phyloP scores from a whole-genome alignment of 2,797 vertebrate genomes.

The Chelonia mydas region DNA sequence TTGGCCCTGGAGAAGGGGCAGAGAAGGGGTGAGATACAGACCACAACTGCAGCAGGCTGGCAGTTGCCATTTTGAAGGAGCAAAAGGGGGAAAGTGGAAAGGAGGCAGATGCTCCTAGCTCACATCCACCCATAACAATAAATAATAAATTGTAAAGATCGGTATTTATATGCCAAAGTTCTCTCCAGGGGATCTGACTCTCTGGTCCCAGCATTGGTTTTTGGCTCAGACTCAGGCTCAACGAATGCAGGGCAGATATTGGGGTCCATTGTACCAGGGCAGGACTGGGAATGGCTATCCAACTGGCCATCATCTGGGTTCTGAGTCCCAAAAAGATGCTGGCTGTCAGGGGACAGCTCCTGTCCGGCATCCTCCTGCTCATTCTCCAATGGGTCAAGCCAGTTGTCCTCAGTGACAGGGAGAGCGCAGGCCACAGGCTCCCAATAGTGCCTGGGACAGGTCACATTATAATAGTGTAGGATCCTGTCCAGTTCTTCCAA shows the following conservation, averaged over 20 bases:
- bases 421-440: not conserved
- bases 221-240: too few relatives aligned
- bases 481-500: not conserved
- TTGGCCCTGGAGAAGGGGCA: not conserved
- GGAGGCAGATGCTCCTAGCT: not conserved
- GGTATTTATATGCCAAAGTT: too few relatives aligned
- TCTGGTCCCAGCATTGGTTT: not conserved
- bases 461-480: not conserved
- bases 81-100: not conserved
- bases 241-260: too few relatives aligned
- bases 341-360: not conserved
- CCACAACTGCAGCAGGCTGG: not conserved
- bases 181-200: not conserved
- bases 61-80: not conserved
- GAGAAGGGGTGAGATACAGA: not conserved
- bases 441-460: too few relatives aligned
- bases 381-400: not conserved
- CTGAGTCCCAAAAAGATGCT: not conserved
- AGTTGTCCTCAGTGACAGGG: not conserved
- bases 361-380: not conserved
- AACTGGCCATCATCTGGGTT: not conserved
- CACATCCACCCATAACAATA: not conserved
- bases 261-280: too few relatives aligned
- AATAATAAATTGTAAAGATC: not conserved
- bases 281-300: not conserved